Percentiles rank a stretch among this genome's conserved stretches.
These are phyloP conservation scores for Athripsodes cinereus DNA, from an alignment of 2,888 invertebrate species.

Conservation along the genomic window DNA sequence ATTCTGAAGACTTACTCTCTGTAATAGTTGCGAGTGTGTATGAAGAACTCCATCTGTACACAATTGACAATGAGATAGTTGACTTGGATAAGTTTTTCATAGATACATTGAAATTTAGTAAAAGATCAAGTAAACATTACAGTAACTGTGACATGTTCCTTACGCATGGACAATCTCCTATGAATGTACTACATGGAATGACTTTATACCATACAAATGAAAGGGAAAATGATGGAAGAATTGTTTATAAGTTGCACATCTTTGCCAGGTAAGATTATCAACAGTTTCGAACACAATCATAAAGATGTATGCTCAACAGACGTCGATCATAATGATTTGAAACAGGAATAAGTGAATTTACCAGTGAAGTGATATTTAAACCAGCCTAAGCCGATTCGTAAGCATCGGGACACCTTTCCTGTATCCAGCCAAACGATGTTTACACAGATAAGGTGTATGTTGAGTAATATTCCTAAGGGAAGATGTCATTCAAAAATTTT, in stretches of 20 bases:
- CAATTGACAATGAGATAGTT: neutral
- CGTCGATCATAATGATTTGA: too few relatives aligned
- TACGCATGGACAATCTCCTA: slow-evolving; percentile 12
- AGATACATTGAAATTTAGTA: slow-evolving; percentile 17
- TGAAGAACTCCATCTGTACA: slow-evolving; percentile 16
- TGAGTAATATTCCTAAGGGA: too few relatives aligned
- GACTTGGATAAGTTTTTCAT: slow-evolving; percentile 13
- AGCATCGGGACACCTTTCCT: too few relatives aligned
- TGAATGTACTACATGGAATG: slow-evolving; percentile 21
- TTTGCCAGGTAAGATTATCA: neutral
- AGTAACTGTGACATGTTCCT: neutral
- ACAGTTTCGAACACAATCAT: too few relatives aligned
- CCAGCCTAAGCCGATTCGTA: too few relatives aligned
- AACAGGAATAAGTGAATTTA: too few relatives aligned
- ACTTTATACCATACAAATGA: neutral
- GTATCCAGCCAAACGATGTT: too few relatives aligned
- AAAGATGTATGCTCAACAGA: too few relatives aligned
- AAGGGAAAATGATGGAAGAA: neutral
- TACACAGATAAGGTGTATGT: too few relatives aligned
- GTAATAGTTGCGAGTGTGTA: slow-evolving; percentile 8
- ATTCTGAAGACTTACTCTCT: slow-evolving; percentile 15
- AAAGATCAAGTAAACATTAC: neutral
- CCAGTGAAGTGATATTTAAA: too few relatives aligned
- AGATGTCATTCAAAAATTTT: too few relatives aligned
- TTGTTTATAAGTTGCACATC: neutral